Conservation (phyloP, 2,888 invertebrate genomes). For the Nymphalis polychloros region DNA sequence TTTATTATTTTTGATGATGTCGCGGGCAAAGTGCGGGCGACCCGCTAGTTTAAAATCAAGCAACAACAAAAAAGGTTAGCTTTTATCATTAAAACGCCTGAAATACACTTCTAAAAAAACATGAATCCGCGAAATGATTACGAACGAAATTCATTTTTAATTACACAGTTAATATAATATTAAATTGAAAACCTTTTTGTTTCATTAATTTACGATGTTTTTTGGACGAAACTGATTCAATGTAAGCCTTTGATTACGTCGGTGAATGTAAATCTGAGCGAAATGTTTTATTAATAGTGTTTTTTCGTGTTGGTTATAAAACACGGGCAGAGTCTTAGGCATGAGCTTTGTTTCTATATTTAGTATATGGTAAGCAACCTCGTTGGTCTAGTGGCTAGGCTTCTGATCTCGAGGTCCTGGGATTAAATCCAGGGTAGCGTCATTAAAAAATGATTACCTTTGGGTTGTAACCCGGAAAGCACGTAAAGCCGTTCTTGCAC, state of each 20-base stretch:
- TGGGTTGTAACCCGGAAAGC: too few species aligned
- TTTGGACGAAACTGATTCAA: slow-evolving; percentile 4
- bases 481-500: too few species aligned
- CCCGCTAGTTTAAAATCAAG: neutral
- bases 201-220: slow-evolving; percentile 7
- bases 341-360: too few species aligned
- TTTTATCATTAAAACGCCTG: too few species aligned
- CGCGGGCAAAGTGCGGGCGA: too few species aligned
- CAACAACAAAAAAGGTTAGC: neutral
- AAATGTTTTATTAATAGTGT: slow-evolving; percentile 3
- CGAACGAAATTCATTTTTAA: slow-evolving; percentile 26
- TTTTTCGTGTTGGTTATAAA: slow-evolving; percentile 6
- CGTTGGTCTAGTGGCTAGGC: too few species aligned
- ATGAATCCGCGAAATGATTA: neutral
- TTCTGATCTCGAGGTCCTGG: too few species aligned
- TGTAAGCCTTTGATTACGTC: slow-evolving; percentile 1
- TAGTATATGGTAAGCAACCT: too few species aligned
- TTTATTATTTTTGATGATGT: too few species aligned
- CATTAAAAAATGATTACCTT: too few species aligned
- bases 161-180: slow-evolving; percentile 18
- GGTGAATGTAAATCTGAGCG: neutral
- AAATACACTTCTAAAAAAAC: neutral
- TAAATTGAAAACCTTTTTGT: slow-evolving; percentile 19
- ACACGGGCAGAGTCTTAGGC: neutral
- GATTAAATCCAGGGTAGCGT: too few species aligned